Evolutionary conservation across 1,140 invertebrate species (phyloP).

Genomic region (Rhopalosiphum maidis): DNA sequence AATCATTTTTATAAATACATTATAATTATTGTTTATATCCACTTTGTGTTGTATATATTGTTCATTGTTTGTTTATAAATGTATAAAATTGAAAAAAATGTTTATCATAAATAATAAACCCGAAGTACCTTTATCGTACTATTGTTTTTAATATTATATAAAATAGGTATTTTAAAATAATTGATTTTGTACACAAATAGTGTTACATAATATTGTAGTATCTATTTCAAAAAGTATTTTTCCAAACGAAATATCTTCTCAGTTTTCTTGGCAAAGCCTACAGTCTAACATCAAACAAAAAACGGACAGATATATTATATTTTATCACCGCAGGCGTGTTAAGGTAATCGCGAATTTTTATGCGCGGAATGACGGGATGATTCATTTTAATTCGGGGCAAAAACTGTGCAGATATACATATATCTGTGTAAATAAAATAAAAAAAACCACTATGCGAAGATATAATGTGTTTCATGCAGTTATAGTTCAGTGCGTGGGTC

Average conservation of each 20-base stretch:
- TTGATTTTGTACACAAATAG: background rate
- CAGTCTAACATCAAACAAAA: background rate
- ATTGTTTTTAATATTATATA: background rate
- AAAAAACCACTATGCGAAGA: background rate
- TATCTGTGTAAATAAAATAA: background rate
- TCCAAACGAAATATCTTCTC: background rate
- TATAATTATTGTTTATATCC: background rate
- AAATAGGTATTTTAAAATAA: background rate
- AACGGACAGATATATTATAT: background rate
- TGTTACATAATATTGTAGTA: background rate
- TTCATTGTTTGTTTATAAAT: background rate
- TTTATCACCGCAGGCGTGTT: background rate
- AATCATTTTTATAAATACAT: background rate
- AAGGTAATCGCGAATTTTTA: background rate
- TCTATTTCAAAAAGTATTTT: background rate
- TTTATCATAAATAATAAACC: background rate
- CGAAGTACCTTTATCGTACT: background rate
- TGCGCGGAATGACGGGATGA: background rate
- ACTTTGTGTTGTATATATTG: background rate
- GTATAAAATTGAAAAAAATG: background rate
- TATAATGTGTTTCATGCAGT: background rate
- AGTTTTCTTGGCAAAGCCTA: background rate
- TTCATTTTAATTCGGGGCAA: background rate
- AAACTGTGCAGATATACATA: background rate
- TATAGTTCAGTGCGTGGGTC: background rate